Percentiles rank a stretch among this genome's conserved stretches.
phyloP scores from a whole-genome alignment of 2,888 invertebrate genomes.

The Thera obeliscata region DNA sequence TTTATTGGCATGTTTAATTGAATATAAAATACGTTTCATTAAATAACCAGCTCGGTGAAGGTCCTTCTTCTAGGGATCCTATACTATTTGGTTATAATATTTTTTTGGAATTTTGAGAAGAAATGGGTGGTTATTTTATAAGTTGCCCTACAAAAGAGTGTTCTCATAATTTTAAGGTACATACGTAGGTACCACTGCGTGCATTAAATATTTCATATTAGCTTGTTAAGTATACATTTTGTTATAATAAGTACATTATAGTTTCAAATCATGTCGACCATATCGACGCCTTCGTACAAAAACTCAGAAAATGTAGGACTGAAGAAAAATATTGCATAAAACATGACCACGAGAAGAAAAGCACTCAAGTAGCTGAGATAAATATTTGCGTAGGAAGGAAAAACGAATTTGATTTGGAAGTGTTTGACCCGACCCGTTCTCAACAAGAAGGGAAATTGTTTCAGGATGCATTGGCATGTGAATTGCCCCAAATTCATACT shows the following conservation, averaged over 20 bases:
- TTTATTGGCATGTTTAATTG: too few relatives aligned
- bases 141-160: too few relatives aligned
- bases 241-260: background rate
- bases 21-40: too few relatives aligned
- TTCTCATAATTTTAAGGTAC: too few relatives aligned
- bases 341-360: constrained; percentile 10
- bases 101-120: too few relatives aligned
- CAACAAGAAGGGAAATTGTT: background rate
- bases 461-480: background rate
- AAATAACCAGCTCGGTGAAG: too few relatives aligned
- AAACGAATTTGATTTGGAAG: constrained; percentile 16
- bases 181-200: too few relatives aligned
- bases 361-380: constrained; percentile 17
- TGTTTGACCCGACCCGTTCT: constrained; percentile 6
- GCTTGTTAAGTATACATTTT: too few relatives aligned
- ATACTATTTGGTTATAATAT: too few relatives aligned
- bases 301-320: constrained; percentile 3
- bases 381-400: constrained; percentile 19
- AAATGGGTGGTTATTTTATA: too few relatives aligned
- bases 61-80: too few relatives aligned
- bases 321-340: constrained; percentile 20
- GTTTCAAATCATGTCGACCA: background rate
- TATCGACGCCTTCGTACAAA: background rate
- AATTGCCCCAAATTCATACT: background rate
- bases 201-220: too few relatives aligned